Evolutionary conservation across 2,888 invertebrate genomes (phyloP), one percentile per base, ranked within the genome.

Genomic region (Mechanitis mazaeus): DNA sequence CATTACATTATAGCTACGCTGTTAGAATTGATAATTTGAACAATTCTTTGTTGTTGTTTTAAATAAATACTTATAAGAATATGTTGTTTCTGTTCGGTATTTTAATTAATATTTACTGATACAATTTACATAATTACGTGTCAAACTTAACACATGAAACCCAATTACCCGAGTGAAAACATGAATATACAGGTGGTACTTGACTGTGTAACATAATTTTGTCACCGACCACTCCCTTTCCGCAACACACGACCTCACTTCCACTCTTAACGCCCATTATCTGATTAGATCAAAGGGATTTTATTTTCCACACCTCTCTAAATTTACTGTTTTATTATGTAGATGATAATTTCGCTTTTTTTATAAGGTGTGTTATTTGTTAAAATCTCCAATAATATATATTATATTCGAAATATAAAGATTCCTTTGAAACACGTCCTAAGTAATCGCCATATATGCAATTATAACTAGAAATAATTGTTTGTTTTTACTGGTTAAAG

Each of bases 171-270:
- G 79, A 85, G 80, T 82, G 78, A 76, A 79, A 82, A 84, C 86
- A 85, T 87, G 85, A 87, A 77, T 9, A 9, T 72, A 70, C 83
- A 84, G 82, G 83, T 88, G 87, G 87, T 87, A 85, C 86, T 85
- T 86, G 83, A 64, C 60, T 55, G 58, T 68, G 64, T 68, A 66
- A 67, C 61, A 75, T 72, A 75, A 72, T 75, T 75, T 74, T 81
- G 84, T 84, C 84, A 83, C 77, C 72, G 77, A 74, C 69, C 80
- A 73, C 78, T 74, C 78, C 78, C 72, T 53, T 55, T 60, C 54
- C 65, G 61, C 64, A 57, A 64, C 61, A 54, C 54, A 72, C 72
- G 70, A 73, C 73, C 70, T 78, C 78, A 73, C 72, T 78, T n/a
- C 50, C 31, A 31, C 31, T 50, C 31, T 50, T 50, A 50, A 50